phyloP scores from a whole-genome alignment of 2,113 vertebrate genomes.

The Mus pahari region DNA sequence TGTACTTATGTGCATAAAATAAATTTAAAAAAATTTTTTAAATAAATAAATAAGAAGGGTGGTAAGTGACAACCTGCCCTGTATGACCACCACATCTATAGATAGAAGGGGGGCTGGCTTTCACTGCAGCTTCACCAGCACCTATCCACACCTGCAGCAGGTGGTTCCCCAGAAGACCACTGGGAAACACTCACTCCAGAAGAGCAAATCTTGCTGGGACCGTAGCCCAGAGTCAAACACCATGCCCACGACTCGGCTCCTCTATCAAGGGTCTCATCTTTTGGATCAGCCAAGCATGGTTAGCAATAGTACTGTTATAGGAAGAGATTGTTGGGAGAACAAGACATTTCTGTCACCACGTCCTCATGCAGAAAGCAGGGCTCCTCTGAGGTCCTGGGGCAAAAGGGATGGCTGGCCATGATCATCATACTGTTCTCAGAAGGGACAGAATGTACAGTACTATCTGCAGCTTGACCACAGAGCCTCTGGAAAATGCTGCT shows the following conservation, averaged over 20 bases:
- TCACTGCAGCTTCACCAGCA: not conserved
- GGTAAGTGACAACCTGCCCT: not conserved
- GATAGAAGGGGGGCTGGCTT: not conserved
- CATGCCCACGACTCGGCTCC: not conserved
- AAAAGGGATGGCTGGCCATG: not conserved
- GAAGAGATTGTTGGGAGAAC: not conserved
- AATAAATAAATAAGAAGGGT: too few relatives aligned
- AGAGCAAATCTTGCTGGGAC: not conserved
- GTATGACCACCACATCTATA: not conserved
- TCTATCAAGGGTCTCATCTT: not conserved
- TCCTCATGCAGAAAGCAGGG: not conserved
- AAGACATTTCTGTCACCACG: not conserved
- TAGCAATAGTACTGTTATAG: too few relatives aligned
- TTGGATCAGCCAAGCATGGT: not conserved
- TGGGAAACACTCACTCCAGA: not conserved
- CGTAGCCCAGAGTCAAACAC: not conserved
- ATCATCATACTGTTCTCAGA: not conserved
- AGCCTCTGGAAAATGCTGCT: not conserved
- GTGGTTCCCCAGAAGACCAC: not conserved
- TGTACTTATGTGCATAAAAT: too few relatives aligned
- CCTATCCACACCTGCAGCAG: not conserved
- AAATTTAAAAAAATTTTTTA: too few relatives aligned
- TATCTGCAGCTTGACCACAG: not conserved
- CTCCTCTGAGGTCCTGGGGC: not conserved
- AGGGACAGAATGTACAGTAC: not conserved